phyloP scores from a whole-genome alignment of 2,113 vertebrate genomes.

The Leuciscus idus region DNA sequence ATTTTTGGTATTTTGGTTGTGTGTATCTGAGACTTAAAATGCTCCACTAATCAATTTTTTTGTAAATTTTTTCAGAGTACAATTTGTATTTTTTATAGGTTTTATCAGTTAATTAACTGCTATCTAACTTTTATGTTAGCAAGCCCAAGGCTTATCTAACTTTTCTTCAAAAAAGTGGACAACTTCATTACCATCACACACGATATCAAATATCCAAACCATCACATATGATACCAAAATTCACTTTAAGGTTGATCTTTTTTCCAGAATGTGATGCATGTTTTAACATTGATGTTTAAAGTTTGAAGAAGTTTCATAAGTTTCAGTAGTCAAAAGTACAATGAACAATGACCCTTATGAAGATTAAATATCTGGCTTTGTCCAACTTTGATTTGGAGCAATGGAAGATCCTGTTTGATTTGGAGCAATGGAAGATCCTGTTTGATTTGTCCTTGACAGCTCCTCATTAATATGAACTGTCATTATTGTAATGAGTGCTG shows the following conservation, averaged over 20 bases:
- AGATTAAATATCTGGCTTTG: background rate
- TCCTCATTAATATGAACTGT: background rate
- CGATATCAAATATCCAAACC: background rate
- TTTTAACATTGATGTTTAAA: background rate
- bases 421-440: background rate
- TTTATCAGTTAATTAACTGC: background rate
- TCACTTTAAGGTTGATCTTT: background rate
- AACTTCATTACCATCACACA: background rate
- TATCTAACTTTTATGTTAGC: background rate
- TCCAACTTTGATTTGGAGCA: background rate
- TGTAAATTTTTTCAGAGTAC: background rate
- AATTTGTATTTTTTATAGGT: background rate
- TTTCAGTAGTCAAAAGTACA: background rate
- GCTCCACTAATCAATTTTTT: background rate
- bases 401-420: background rate
- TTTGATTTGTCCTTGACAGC: background rate
- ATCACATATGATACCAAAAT: background rate
- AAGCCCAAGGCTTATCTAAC: background rate
- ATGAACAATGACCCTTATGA: background rate
- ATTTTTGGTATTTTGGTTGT: background rate
- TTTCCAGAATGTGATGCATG: background rate
- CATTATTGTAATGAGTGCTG: conserved; percentile 29
- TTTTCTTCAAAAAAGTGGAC: background rate
- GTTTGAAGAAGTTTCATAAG: background rate
- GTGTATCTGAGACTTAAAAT: background rate